These are phyloP conservation scores for Dunckerocampus dactyliophorus DNA, from an alignment of 2,113 vertebrate species.

Conservation along the genomic window DNA sequence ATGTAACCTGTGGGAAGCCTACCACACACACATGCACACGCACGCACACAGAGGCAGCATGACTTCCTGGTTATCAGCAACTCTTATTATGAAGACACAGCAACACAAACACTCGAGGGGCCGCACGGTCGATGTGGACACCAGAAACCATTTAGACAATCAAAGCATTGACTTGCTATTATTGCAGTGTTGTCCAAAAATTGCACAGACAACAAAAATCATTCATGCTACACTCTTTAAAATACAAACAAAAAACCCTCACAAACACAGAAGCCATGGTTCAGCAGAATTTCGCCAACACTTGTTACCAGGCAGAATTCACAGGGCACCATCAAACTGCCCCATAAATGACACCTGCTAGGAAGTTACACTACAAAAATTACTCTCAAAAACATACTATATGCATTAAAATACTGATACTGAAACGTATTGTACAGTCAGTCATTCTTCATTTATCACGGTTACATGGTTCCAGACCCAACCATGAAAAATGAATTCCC, in stretches of 20 bases:
- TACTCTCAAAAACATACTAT: not conserved
- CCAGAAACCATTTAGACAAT: not conserved
- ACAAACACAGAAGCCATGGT: too few relatives aligned
- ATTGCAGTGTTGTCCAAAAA: too few relatives aligned
- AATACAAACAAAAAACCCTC: not conserved
- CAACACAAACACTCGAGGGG: conserved; percentile 28
- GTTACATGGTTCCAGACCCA: too few relatives aligned
- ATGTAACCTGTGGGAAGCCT: conserved; percentile 64
- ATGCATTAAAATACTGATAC: too few relatives aligned
- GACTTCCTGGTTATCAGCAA: conserved; percentile 61
- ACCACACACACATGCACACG: conserved; percentile 50
- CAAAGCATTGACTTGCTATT: not conserved
- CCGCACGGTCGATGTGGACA: conserved; percentile 12
- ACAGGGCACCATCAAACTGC: not conserved
- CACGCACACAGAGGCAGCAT: conserved; percentile 38
- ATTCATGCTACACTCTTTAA: too few relatives aligned
- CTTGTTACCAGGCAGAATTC: not conserved
- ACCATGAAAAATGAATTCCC: too few relatives aligned
- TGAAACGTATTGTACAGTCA: too few relatives aligned
- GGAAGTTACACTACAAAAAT: not conserved
- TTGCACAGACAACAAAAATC: too few relatives aligned
- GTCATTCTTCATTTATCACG: too few relatives aligned
- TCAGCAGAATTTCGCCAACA: not conserved
- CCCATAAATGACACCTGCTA: not conserved
- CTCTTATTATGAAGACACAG: conserved; percentile 49